Percentiles rank a stretch among this genome's conserved stretches.
These are phyloP conservation scores for Haliclona indistincta DNA, from an alignment of 37 sponge, comb jelly and placozoan genomes.

Conservation along the genomic window DNA sequence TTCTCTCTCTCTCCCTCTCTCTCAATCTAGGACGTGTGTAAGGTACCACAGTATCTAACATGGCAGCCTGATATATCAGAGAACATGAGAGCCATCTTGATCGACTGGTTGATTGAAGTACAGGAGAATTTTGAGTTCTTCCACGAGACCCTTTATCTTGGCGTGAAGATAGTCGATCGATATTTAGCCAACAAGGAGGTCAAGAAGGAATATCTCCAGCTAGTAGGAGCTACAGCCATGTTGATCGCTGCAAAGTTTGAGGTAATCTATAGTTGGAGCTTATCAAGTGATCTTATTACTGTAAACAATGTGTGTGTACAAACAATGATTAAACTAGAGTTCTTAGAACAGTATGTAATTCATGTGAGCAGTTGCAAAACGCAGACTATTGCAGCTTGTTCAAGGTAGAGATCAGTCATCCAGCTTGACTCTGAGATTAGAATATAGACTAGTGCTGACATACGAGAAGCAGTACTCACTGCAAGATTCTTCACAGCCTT, in stretches of 20 bases:
- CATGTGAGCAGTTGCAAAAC: no score
- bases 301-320: neutral
- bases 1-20: conserved; percentile 5
- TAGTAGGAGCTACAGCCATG: conserved; percentile 95
- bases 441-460: no score
- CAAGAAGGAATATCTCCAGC: conserved; percentile 85
- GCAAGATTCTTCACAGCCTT: no score
- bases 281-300: conserved; percentile 2
- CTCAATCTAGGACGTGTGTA: conserved; percentile 42
- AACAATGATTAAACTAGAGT: neutral
- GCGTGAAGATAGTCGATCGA: conserved; percentile 85
- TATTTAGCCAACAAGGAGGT: conserved; percentile 72
- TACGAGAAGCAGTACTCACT: no score
- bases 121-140: conserved; percentile 99
- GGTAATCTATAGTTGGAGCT: conserved; percentile 38
- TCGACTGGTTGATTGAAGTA: conserved; percentile 99
- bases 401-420: no score
- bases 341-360: no score
- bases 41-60: conserved; percentile 58
- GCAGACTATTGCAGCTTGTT: no score
- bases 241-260: conserved; percentile 97
- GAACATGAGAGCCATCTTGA: conserved; percentile 88
- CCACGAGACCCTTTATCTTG: conserved; percentile 98
- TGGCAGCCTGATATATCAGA: conserved; percentile 66
- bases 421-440: no score